Conservation (phyloP, 2,113 vertebrate genomes). For the Datnioides undecimradiatus region DNA sequence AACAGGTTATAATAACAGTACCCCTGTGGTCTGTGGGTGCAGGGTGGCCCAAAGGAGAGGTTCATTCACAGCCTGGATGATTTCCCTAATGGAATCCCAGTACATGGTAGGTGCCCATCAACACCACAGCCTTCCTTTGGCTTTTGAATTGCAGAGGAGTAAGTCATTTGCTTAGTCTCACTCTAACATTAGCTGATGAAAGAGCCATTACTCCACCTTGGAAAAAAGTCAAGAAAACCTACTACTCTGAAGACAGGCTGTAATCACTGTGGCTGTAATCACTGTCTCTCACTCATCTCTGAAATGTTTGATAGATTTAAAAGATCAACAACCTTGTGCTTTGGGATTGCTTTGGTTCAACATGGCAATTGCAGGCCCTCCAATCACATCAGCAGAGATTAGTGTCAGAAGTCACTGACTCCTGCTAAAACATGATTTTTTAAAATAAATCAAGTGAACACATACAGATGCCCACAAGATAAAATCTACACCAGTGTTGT, state of each 20-base stretch:
- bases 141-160: constrained; percentile 28
- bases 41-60: constrained; percentile 38
- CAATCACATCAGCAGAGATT: background rate
- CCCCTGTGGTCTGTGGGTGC: constrained; percentile 35
- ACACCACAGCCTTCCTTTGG: constrained; percentile 23
- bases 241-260: constrained; percentile 1
- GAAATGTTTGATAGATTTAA: constrained; percentile 27
- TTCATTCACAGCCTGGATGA: constrained; percentile 64
- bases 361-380: background rate
- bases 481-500: no score
- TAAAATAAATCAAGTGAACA: background rate
- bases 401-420: constrained; percentile 9
- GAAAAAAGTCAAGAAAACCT: constrained; percentile 22
- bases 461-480: no score
- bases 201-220: constrained; percentile 14
- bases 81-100: constrained; percentile 65
- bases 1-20: constrained; percentile 46
- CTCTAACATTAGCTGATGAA: constrained; percentile 6
- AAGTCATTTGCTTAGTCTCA: constrained; percentile 13
- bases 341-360: background rate
- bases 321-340: background rate
- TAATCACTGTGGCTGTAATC: background rate
- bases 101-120: constrained; percentile 37
- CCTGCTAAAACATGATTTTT: background rate
- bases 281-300: background rate